These are phyloP conservation scores for Ptychobarbus kaznakovi DNA, from an alignment of 2,797 vertebrate species.

Conservation along the genomic window DNA sequence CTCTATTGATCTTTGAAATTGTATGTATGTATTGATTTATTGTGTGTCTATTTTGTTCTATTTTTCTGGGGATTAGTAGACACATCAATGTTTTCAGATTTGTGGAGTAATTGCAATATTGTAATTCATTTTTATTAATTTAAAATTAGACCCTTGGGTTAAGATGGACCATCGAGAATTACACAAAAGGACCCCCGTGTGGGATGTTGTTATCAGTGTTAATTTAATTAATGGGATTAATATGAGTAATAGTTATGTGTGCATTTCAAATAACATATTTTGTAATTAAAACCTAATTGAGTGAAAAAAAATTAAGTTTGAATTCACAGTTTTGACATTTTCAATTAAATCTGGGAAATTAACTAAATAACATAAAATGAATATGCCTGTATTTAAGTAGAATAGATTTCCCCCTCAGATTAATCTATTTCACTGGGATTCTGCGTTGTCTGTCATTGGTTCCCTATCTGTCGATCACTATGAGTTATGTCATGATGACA, in stretches of 20 bases:
- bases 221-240: background rate
- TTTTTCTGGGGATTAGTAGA: too few relatives aligned
- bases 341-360: background rate
- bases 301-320: background rate
- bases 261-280: background rate
- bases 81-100: too few relatives aligned
- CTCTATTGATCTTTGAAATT: too few relatives aligned
- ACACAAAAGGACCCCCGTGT: background rate
- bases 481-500: too few relatives aligned
- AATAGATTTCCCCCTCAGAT: background rate
- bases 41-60: too few relatives aligned
- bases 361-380: background rate
- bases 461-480: background rate
- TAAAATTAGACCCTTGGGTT: too few relatives aligned
- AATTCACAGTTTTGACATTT: background rate
- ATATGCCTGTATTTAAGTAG: background rate
- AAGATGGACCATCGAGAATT: background rate
- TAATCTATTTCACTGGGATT: background rate
- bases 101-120: too few relatives aligned
- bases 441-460: background rate
- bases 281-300: too few relatives aligned
- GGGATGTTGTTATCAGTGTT: background rate
- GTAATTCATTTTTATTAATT: too few relatives aligned
- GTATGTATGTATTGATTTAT: too few relatives aligned
- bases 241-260: background rate